These are phyloP conservation scores for Rhopilema esculentum DNA, from an alignment of 30 jellyfish, hydroid and myxozoan species.

Conservation along the genomic window DNA sequence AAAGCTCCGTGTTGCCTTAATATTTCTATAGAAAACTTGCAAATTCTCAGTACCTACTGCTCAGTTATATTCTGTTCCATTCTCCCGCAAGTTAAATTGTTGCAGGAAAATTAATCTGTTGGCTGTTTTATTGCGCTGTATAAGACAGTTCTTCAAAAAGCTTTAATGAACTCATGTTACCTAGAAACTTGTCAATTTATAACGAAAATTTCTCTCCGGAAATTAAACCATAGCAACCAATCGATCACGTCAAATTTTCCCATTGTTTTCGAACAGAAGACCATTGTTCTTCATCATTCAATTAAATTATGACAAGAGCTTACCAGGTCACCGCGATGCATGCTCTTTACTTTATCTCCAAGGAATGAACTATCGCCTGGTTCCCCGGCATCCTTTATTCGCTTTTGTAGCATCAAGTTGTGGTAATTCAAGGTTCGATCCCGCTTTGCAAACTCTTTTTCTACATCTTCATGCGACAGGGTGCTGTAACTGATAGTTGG, in stretches of 20 bases:
- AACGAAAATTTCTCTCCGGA: too few species aligned
- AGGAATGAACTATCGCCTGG: constrained; percentile 59
- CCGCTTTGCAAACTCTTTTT: constrained; percentile 89
- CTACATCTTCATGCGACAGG: constrained; percentile 89
- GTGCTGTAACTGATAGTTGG: constrained; percentile 86
- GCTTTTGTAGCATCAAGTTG: constrained; percentile 72
- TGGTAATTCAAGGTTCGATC: constrained; percentile 81
- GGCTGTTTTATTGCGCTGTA: too few species aligned
- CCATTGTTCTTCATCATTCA: too few species aligned
- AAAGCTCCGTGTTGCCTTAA: neutral
- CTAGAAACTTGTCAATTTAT: too few species aligned
- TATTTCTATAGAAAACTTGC: neutral
- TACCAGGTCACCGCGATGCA: constrained; percentile 75
- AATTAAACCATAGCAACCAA: too few species aligned
- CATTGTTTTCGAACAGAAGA: too few species aligned
- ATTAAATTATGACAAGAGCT: too few species aligned
- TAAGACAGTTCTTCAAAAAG: too few species aligned
- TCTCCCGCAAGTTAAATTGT: too few species aligned
- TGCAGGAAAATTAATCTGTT: too few species aligned
- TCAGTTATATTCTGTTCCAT: neutral
- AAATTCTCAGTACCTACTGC: neutral
- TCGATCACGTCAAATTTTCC: too few species aligned
- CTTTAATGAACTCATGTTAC: too few species aligned
- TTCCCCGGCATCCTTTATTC: constrained; percentile 71
- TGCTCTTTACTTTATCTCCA: constrained; percentile 65